These are phyloP conservation scores for Hemibagrus guttatus DNA, from an alignment of 2,797 vertebrate genomes.

Conservation along the genomic window DNA sequence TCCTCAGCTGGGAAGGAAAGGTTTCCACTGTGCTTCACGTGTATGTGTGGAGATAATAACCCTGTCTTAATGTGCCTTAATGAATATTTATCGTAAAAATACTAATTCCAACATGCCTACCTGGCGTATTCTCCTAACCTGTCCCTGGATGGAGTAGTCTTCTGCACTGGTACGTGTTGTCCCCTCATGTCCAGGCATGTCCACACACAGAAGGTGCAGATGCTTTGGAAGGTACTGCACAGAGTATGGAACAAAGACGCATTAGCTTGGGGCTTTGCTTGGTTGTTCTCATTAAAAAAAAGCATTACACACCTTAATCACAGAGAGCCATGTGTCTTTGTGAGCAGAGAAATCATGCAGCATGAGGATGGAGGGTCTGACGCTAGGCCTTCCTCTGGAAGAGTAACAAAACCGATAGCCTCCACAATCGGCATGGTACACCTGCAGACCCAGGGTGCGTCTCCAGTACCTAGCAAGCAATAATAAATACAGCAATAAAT, in stretches of 20 bases:
- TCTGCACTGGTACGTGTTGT: conserved; percentile 88
- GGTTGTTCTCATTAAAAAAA: neutral
- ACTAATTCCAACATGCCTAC: conserved; percentile 66
- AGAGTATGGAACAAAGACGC: conserved; percentile 13
- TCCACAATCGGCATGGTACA: conserved; percentile 79
- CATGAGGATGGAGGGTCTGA: conserved; percentile 89
- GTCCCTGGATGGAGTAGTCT: conserved; percentile 90
- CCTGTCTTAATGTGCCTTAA: neutral
- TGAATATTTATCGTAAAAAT: neutral
- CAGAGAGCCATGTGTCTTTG: conserved; percentile 93
- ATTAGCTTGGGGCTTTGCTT: neutral
- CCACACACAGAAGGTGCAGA: conserved; percentile 91
- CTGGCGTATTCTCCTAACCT: conserved; percentile 91
- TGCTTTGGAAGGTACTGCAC: conserved; percentile 93
- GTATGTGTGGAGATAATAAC: no score
- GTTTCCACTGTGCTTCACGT: no score
- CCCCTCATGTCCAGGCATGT: conserved; percentile 96
- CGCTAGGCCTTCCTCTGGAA: conserved; percentile 85
- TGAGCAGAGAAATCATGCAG: conserved; percentile 93
- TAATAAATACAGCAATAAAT: neutral
- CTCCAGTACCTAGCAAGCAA: conserved; percentile 90
- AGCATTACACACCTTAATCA: conserved; percentile 83
- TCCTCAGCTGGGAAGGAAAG: no score
- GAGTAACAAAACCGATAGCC: conserved; percentile 95
- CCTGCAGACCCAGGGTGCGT: conserved; percentile 88